These are phyloP conservation scores for Vanessa cardui DNA, from an alignment of 2,888 invertebrate genomes.

Conservation along the genomic window DNA sequence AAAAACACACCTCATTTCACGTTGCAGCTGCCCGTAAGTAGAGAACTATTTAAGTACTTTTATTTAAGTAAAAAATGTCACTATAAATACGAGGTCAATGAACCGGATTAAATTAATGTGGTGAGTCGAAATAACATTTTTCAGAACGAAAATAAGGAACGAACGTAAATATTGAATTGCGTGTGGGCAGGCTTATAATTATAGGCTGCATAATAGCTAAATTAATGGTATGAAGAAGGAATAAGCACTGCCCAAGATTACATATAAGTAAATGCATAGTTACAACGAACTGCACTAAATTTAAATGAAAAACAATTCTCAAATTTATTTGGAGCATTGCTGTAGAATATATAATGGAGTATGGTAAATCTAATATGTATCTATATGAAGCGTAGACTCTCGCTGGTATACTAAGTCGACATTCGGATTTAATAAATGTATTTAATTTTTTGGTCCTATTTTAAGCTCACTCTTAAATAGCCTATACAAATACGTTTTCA, in stretches of 20 bases:
- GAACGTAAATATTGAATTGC: conserved; percentile 27
- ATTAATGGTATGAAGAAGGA: conserved; percentile 14
- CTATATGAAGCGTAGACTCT: too few species aligned
- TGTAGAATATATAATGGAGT: too few species aligned
- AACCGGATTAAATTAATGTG: conserved; percentile 18
- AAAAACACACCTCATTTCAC: conserved; percentile 37
- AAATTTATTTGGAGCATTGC: too few species aligned
- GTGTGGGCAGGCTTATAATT: conserved; percentile 24
- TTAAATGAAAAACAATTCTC: neutral
- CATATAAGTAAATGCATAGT: neutral
- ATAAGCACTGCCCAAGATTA: conserved; percentile 3
- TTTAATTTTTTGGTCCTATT: too few species aligned
- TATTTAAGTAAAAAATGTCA: conserved; percentile 19
- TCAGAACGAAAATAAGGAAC: conserved; percentile 20
- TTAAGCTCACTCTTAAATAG: too few species aligned
- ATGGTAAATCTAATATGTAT: too few species aligned
- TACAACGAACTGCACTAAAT: neutral
- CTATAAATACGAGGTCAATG: conserved; percentile 14
- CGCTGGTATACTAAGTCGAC: too few species aligned
- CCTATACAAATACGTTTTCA: too few species aligned
- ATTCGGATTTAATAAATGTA: too few species aligned
- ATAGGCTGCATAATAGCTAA: conserved; percentile 19
- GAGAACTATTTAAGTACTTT: conserved; percentile 21
- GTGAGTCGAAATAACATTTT: conserved; percentile 21
- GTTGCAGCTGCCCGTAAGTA: conserved; percentile 35